These are phyloP conservation scores for Antheraea mylitta DNA, from an alignment of 1,140 invertebrate species.

Conservation along the genomic window DNA sequence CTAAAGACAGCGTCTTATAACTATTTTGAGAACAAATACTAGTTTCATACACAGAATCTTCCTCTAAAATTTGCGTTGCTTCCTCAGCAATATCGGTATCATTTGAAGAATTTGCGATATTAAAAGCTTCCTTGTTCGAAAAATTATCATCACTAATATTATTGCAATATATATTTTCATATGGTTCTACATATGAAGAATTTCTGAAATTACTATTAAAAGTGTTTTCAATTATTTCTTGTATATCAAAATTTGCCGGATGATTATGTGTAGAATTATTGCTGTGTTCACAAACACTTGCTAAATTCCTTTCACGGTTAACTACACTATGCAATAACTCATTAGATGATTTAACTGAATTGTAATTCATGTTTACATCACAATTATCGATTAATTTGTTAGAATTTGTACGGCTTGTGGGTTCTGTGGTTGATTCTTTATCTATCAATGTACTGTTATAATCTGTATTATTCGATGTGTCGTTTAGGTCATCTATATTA, in stretches of 20 bases:
- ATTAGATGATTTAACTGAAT: slow-evolving; percentile 50
- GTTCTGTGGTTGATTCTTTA: not conserved
- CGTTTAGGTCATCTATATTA: not conserved
- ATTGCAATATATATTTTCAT: slow-evolving; percentile 9
- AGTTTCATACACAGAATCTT: slow-evolving; percentile 23
- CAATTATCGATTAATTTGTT: not conserved
- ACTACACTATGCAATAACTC: slow-evolving; percentile 35
- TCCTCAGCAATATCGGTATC: slow-evolving; percentile 47
- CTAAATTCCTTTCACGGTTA: not conserved
- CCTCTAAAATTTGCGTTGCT: slow-evolving; percentile 49
- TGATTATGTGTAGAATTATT: not conserved
- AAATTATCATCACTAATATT: slow-evolving; percentile 24
- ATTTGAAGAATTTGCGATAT: not conserved
- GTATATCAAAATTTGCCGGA: not conserved
- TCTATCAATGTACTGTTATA: not conserved
- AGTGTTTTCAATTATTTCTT: not conserved
- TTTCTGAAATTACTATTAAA: not conserved
- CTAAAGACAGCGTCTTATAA: slow-evolving; percentile 30
- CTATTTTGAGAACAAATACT: slow-evolving; percentile 9
- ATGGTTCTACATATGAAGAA: not conserved
- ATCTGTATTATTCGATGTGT: not conserved
- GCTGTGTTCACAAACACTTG: not conserved
- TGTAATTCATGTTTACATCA: slow-evolving; percentile 17
- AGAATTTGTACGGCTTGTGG: not conserved
- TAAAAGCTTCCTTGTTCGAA: not conserved